phyloP scores from a whole-genome alignment of 2,888 invertebrate genomes.

The Cantharis flavilabris region DNA sequence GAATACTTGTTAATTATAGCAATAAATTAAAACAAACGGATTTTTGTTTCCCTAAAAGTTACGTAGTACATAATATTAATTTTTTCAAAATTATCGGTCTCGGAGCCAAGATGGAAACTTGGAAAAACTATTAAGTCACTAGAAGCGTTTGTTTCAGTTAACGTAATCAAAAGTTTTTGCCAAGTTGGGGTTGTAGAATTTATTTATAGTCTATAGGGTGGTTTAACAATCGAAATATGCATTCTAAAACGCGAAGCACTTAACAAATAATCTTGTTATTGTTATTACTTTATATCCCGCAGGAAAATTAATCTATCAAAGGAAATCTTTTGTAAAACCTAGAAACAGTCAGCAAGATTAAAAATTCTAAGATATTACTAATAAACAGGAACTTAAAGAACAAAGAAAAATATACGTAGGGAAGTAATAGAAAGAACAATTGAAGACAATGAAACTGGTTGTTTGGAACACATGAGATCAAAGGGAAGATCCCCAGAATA shows the following conservation, averaged over 20 bases:
- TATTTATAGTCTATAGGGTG: conserved; percentile 40
- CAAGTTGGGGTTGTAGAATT: conserved; percentile 35
- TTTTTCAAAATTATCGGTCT: conserved; percentile 12
- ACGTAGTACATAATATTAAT: not conserved
- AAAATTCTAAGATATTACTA: not conserved
- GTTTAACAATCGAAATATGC: conserved; percentile 39
- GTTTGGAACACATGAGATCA: not conserved
- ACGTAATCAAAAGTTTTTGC: conserved; percentile 47
- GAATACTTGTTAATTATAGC: not conserved
- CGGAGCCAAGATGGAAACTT: conserved; percentile 22
- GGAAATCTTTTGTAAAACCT: not conserved
- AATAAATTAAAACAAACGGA: no score
- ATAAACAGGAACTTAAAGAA: no score
- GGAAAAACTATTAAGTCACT: conserved; percentile 36
- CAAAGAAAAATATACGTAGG: not conserved
- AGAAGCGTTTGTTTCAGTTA: conserved; percentile 46
- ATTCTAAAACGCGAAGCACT: conserved; percentile 23
- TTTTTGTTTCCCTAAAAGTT: not conserved
- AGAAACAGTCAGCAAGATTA: not conserved
- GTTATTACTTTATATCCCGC: conserved; percentile 19
- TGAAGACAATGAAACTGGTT: not conserved
- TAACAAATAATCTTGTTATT: conserved; percentile 24
- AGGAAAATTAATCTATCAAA: not conserved
- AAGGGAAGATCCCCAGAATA: not conserved
- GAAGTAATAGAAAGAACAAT: not conserved